A percentile compares a stretch with the other conserved stretches of the same genome.
Evolutionary conservation across 2,113 vertebrate genomes (phyloP).

Genomic region (Pseudorectes ferrugineus): DNA sequence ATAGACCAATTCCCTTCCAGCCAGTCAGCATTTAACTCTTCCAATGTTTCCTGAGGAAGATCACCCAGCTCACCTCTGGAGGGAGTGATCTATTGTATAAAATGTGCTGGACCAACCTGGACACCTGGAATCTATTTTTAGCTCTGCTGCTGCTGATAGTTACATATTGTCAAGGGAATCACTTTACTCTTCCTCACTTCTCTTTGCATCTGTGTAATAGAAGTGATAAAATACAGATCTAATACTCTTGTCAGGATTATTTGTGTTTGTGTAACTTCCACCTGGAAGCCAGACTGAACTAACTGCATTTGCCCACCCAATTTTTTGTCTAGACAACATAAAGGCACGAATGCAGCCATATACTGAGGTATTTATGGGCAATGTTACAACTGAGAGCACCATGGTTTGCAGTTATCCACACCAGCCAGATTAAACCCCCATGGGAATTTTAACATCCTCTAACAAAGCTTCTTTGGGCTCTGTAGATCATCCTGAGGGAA

Average conservation of each 20-base stretch:
- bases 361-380: not conserved
- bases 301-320: not conserved
- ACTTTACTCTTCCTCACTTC: not conserved
- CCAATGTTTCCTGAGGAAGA: not conserved
- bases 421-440: not conserved
- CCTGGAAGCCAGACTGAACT: not conserved
- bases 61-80: not conserved
- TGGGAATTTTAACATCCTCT: not conserved
- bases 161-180: not conserved
- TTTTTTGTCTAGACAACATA: not conserved
- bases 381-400: not conserved
- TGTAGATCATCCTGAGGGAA: not conserved
- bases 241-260: not conserved
- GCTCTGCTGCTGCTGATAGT: not conserved
- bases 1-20: not conserved
- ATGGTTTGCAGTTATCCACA: not conserved
- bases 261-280: not conserved
- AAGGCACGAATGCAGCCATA: fast-evolving
- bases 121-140: not conserved
- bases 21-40: not conserved
- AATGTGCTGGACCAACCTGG: not conserved
- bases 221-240: not conserved
- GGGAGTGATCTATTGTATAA: not conserved
- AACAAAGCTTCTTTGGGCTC: not conserved
- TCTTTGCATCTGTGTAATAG: not conserved